These are phyloP conservation scores for Tanytarsus gracilentus DNA, from an alignment of 2,888 invertebrate genomes.

Conservation along the genomic window DNA sequence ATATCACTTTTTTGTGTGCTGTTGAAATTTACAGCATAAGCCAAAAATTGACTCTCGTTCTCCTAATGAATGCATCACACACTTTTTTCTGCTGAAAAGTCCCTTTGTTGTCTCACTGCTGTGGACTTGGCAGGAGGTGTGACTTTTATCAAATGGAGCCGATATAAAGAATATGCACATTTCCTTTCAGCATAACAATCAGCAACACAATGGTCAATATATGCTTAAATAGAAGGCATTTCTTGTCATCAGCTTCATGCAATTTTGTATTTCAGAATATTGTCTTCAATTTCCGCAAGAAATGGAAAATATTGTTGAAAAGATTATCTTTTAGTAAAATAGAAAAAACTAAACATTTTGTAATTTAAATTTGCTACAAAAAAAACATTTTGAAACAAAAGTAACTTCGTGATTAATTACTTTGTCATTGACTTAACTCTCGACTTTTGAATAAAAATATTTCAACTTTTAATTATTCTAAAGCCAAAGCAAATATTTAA, in stretches of 20 bases:
- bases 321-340: too few relatives aligned
- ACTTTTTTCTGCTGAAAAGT: background rate
- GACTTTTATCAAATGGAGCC: conserved; percentile 9
- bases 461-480: background rate
- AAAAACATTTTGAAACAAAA: too few relatives aligned
- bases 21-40: background rate
- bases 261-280: background rate
- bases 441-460: too few relatives aligned
- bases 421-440: too few relatives aligned
- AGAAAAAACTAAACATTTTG: too few relatives aligned
- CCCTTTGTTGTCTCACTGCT: background rate
- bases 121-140: conserved; percentile 18
- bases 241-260: conserved; percentile 6
- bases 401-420: too few relatives aligned
- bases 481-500: too few relatives aligned
- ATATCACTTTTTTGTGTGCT: background rate
- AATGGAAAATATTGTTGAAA: too few relatives aligned
- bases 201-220: background rate
- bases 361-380: too few relatives aligned
- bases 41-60: background rate
- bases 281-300: background rate
- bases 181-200: background rate
- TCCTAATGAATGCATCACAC: conserved; percentile 1
- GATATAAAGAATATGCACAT: conserved; percentile 2
- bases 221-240: conserved; percentile 3